These are phyloP conservation scores for Pseudobourletiella spinata DNA, from an alignment of 1,140 invertebrate species.

Conservation along the genomic window DNA sequence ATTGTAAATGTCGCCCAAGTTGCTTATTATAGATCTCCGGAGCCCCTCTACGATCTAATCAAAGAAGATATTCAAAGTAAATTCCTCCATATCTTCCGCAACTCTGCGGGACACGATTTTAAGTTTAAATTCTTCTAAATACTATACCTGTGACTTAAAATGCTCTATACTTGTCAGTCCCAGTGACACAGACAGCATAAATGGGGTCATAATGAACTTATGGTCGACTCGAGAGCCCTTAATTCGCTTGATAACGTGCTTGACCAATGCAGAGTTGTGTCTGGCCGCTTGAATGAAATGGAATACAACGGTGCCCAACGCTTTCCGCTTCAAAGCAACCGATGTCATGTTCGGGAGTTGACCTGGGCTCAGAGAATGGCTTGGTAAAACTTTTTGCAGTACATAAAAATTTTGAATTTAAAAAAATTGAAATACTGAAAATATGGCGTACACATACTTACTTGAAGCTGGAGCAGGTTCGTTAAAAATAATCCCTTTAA, in stretches of 20 bases:
- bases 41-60: neutral
- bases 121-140: neutral
- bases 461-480: too few species aligned
- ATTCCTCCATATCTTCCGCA: too few species aligned
- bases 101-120: too few species aligned
- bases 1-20: neutral
- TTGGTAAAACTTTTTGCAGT: too few species aligned
- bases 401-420: neutral
- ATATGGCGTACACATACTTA: too few species aligned
- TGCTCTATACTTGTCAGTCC: slow-evolving; percentile 17
- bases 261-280: slow-evolving; percentile 6
- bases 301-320: slow-evolving; percentile 24
- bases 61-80: too few species aligned
- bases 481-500: neutral
- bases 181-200: slow-evolving; percentile 19
- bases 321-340: neutral
- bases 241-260: slow-evolving; percentile 18
- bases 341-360: neutral
- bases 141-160: slow-evolving; percentile 13
- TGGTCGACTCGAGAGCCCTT: slow-evolving; percentile 13
- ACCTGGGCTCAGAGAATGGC: neutral
- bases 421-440: neutral
- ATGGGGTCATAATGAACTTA: slow-evolving; percentile 19
- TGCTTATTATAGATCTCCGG: neutral
- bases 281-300: slow-evolving; percentile 22